Evolutionary conservation across 2,113 vertebrate genomes (phyloP), one percentile per base, ranked within the genome.

Genomic region (Peucedramus taeniatus): DNA sequence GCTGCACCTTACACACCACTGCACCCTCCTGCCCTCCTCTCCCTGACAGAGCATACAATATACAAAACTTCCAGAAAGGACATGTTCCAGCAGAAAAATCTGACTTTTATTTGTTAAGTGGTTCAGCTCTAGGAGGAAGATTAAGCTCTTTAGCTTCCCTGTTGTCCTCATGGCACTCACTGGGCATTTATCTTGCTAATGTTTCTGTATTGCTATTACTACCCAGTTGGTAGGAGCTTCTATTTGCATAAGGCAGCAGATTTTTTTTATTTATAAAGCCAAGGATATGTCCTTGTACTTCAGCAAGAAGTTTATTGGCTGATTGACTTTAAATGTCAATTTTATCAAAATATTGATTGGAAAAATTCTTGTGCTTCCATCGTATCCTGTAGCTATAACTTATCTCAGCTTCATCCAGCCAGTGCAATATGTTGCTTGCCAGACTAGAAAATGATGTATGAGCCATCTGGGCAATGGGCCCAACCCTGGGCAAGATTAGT

Each of bases 371-470:
- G 9, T 31, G 76, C 80, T 95, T 82, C 87, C 79, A 60, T 82
- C n/a, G 37, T 90, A 57, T 88, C 57, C 13, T 82, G 50, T 31
- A 94, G 87, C 61, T 71, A 10, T n/a, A 77, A 89, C 93, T 93
- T 81, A 96, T 94, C n/a, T 24, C 83, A 77, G 72, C 76, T 68
- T 53, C 91, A 91, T 77, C 84, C 79, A 91, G 84, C 77, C 89
- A 72, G 37, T 69, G 84, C 92, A 93, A 82, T 96, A 94, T 76
- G 93, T 91, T 93, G 63, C 74, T 96, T 97, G 96, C 96, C 97
- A 97, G 95, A 95, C 90, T 95, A 96, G 95, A 96, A 98, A 96
- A 94, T 97, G 95, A 97, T 97, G 63, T 91, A 98, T 97, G 93
- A 97, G 95, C 95, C 96, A 95, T 97, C 96, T 97, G 97, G 97